Conservation (phyloP, 2,888 invertebrate species). For the Tachystola acroxantha region DNA sequence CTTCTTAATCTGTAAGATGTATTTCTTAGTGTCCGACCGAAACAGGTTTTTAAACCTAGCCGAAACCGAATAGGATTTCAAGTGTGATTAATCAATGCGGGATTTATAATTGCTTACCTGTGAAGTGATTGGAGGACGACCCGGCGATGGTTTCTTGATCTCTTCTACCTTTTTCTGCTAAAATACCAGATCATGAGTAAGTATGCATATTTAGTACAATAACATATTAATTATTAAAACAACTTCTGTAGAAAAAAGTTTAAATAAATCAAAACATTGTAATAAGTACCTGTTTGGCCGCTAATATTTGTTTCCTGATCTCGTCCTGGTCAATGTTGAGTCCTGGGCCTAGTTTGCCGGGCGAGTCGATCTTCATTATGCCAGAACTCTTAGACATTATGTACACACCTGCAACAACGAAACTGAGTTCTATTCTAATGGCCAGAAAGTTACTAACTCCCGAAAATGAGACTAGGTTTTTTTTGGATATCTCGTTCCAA, state of each 20-base stretch:
- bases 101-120: slow-evolving; percentile 8
- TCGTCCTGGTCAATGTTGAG: slow-evolving; percentile 71
- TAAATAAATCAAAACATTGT: too few species aligned
- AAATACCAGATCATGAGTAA: too few species aligned
- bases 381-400: slow-evolving; percentile 88
- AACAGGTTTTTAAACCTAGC: too few species aligned
- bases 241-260: too few species aligned
- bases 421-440: too few species aligned
- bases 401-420: slow-evolving; percentile 78
- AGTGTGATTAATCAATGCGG: too few species aligned
- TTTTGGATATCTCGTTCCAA: too few species aligned
- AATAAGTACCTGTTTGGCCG: slow-evolving; percentile 62
- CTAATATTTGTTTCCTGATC: slow-evolving; percentile 70
- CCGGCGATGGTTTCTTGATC: slow-evolving; percentile 43
- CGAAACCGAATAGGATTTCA: too few species aligned
- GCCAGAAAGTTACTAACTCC: too few species aligned
- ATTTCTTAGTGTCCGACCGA: background rate
- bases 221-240: too few species aligned
- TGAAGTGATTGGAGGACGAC: slow-evolving; percentile 28
- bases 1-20: slow-evolving; percentile 42
- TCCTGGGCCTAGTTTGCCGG: slow-evolving; percentile 74
- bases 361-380: slow-evolving; percentile 84
- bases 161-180: slow-evolving; percentile 65
- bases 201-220: too few species aligned
- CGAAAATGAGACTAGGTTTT: too few species aligned